These are phyloP conservation scores for Mesopsocus fuscifrons DNA, from an alignment of 2,888 invertebrate species.

Conservation along the genomic window DNA sequence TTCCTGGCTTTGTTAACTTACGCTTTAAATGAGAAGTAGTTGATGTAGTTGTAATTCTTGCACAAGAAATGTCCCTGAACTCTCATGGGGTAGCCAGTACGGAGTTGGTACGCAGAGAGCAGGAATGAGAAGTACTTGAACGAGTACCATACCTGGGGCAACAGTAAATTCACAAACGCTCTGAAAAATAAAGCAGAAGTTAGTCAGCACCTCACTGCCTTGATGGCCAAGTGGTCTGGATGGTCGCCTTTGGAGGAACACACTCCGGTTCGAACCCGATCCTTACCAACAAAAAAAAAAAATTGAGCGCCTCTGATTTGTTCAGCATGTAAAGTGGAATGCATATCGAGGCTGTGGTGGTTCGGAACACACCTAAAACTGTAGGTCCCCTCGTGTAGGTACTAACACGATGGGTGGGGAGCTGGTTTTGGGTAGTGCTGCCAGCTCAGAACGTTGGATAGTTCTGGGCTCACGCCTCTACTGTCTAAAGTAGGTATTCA, in stretches of 20 bases:
- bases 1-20: constrained; percentile 11
- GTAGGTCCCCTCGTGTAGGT: no score
- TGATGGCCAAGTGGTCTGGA: no score
- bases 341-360: no score
- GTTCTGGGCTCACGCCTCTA: no score
- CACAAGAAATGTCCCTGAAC: constrained; percentile 13
- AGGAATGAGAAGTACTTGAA: constrained; percentile 13
- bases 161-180: constrained; percentile 2
- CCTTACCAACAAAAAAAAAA: background rate
- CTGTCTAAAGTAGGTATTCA: no score
- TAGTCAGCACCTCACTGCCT: background rate
- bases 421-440: no score
- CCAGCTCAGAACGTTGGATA: no score
- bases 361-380: no score
- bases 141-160: background rate
- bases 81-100: constrained; percentile 13
- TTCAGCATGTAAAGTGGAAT: no score
- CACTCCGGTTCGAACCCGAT: no score
- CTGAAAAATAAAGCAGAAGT: background rate
- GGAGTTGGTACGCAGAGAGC: constrained; percentile 15
- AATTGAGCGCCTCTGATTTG: no score
- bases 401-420: no score
- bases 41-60: constrained; percentile 13
- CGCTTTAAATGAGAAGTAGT: constrained; percentile 12
- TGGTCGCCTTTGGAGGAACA: background rate